A percentile compares a stretch with the other conserved stretches of the same genome.
phyloP scores from a whole-genome alignment of 2,113 vertebrate genomes.

The Sprattus sprattus region DNA sequence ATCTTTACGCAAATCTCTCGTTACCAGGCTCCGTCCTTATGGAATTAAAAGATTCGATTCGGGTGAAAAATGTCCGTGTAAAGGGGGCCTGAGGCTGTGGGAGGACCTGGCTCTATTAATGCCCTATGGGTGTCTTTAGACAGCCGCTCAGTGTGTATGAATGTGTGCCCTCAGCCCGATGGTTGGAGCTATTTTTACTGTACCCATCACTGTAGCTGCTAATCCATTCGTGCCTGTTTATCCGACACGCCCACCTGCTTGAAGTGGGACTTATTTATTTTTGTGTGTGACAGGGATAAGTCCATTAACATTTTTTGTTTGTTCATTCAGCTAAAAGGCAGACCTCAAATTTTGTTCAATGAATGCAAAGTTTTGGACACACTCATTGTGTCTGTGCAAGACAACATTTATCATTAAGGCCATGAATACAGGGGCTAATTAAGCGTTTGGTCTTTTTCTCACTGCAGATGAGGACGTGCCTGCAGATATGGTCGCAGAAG shows the following conservation, averaged over 20 bases:
- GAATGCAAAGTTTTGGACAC: not conserved
- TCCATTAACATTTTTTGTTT: slow-evolving; percentile 1
- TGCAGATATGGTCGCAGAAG: slow-evolving; percentile 99
- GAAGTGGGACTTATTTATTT: not conserved
- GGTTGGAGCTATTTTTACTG: slow-evolving; percentile 26
- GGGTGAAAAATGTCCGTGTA: too few relatives aligned
- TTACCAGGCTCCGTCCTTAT: too few relatives aligned
- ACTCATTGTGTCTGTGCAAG: not conserved
- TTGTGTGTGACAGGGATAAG: not conserved
- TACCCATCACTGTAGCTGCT: slow-evolving; percentile 27
- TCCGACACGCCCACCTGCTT: not conserved
- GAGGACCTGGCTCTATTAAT: not conserved
- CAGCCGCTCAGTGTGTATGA: slow-evolving; percentile 14
- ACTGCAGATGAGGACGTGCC: slow-evolving; percentile 95
- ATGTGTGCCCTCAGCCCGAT: not conserved
- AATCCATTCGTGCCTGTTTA: slow-evolving; percentile 34
- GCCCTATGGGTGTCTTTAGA: slow-evolving; percentile 16
- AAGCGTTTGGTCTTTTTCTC: not conserved
- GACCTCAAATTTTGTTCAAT: not conserved
- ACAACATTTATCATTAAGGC: slow-evolving; percentile 26
- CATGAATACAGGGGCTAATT: not conserved
- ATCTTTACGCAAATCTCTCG: too few relatives aligned
- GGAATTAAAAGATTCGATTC: too few relatives aligned
- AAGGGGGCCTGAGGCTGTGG: too few relatives aligned
- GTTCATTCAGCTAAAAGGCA: not conserved